These are phyloP conservation scores for Microcebus murinus DNA, from an alignment of 2,113 vertebrate species.

Conservation along the genomic window DNA sequence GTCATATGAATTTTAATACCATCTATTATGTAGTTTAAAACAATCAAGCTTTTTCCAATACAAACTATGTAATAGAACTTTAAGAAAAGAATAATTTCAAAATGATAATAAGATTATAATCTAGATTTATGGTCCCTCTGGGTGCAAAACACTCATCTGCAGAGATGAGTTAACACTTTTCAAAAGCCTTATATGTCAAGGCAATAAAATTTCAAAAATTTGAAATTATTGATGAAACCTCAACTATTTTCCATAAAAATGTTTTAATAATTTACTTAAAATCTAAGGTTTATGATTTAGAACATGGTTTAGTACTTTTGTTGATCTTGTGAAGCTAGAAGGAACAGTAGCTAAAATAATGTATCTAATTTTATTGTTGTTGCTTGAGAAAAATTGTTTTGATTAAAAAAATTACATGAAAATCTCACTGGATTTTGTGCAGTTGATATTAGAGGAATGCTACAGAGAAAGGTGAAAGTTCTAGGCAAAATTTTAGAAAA, in stretches of 20 bases:
- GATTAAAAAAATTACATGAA: neutral
- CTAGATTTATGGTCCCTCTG: neutral
- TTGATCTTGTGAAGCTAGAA: neutral
- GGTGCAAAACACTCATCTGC: neutral
- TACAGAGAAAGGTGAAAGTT: neutral
- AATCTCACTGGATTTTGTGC: neutral
- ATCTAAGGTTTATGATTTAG: neutral
- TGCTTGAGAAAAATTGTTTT: neutral
- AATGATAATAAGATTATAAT: neutral
- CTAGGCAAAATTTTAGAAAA: neutral
- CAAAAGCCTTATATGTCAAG: neutral
- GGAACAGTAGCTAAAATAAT: neutral
- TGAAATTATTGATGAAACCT: slow-evolving; percentile 33
- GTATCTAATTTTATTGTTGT: neutral
- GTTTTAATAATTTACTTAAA: slow-evolving; percentile 17
- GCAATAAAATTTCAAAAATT: neutral
- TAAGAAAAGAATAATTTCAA: neutral
- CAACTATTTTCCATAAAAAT: neutral
- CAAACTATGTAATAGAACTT: neutral
- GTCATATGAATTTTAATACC: neutral
- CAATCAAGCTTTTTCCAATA: neutral
- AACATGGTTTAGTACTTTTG: neutral
- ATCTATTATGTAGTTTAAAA: neutral
- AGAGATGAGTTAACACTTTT: neutral
- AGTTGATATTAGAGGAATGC: neutral